Conservation (phyloP, 1,140 invertebrate genomes). For the Caenorhabditis elegans region DNA sequence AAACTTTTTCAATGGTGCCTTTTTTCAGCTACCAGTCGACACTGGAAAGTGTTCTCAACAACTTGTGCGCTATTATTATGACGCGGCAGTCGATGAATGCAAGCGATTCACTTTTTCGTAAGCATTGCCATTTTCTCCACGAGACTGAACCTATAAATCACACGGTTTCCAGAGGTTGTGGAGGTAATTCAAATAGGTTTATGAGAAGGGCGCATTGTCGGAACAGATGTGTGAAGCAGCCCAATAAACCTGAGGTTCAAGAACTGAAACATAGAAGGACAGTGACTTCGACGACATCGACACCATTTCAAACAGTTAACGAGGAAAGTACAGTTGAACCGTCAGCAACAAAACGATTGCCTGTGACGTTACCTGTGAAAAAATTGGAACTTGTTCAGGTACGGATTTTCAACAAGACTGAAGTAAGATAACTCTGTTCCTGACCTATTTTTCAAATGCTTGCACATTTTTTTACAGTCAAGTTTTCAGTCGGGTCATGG, state of each 20-base stretch:
- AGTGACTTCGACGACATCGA: neutral
- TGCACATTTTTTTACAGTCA: too few species aligned
- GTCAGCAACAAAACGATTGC: neutral
- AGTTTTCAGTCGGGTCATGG: neutral
- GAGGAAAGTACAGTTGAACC: neutral
- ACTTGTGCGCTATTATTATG: constrained; percentile 43
- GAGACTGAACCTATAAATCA: constrained; percentile 4
- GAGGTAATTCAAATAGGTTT: constrained; percentile 44
- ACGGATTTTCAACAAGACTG: too few species aligned
- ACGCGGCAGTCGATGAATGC: constrained; percentile 35
- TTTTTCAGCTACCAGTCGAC: constrained; percentile 38
- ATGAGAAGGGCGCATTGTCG: constrained; percentile 44
- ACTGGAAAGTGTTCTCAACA: constrained; percentile 33
- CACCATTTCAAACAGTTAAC: neutral
- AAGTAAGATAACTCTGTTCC: neutral
- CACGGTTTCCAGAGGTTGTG: constrained; percentile 43
- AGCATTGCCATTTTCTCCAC: neutral
- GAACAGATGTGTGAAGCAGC: constrained; percentile 35
- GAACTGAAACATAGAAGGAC: constrained; percentile 38
- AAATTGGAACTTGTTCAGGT: neutral
- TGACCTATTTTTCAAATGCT: neutral
- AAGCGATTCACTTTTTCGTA: constrained; percentile 41
- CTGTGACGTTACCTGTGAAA: neutral
- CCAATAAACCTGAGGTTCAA: neutral
- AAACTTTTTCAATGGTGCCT: neutral